Percentiles rank a stretch among this genome's conserved stretches.
phyloP scores from a whole-genome alignment of 92 coral and sea anemone genomes.

The Actinostola sp. region DNA sequence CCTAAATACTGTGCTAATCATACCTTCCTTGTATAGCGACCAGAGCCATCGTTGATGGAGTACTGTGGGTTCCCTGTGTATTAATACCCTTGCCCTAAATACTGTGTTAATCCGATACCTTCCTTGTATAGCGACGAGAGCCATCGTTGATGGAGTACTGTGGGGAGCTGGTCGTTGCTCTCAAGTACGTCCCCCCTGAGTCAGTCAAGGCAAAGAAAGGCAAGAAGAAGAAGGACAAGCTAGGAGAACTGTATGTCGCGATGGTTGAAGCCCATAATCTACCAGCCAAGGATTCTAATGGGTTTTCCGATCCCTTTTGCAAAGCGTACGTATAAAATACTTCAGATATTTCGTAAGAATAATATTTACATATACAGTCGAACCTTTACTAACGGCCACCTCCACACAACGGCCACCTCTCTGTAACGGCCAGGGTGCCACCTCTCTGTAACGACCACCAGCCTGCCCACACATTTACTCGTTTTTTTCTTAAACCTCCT shows the following conservation, averaged over 20 bases:
- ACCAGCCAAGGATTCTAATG: conserved; percentile 92
- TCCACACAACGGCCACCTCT: too few relatives aligned
- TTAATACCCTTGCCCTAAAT: too few relatives aligned
- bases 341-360: background rate
- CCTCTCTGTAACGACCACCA: too few relatives aligned
- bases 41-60: conserved; percentile 69
- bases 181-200: conserved; percentile 78
- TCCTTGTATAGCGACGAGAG: conserved; percentile 67
- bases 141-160: conserved; percentile 86
- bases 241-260: conserved; percentile 80
- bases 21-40: conserved; percentile 57
- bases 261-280: conserved; percentile 84
- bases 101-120: too few relatives aligned
- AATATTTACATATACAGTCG: background rate
- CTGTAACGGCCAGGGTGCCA: too few relatives aligned
- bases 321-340: conserved; percentile 64
- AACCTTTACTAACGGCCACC: too few relatives aligned
- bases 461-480: too few relatives aligned
- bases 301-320: conserved; percentile 96
- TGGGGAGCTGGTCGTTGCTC: conserved; percentile 82
- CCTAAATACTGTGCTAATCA: too few relatives aligned
- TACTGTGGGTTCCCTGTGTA: too few relatives aligned
- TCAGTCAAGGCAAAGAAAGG: conserved; percentile 65
- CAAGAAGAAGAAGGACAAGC: conserved; percentile 71
- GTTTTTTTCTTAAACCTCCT: too few relatives aligned